Evolutionary conservation across 1,140 invertebrate genomes (phyloP).

Genomic region (Goniozus legneri): DNA sequence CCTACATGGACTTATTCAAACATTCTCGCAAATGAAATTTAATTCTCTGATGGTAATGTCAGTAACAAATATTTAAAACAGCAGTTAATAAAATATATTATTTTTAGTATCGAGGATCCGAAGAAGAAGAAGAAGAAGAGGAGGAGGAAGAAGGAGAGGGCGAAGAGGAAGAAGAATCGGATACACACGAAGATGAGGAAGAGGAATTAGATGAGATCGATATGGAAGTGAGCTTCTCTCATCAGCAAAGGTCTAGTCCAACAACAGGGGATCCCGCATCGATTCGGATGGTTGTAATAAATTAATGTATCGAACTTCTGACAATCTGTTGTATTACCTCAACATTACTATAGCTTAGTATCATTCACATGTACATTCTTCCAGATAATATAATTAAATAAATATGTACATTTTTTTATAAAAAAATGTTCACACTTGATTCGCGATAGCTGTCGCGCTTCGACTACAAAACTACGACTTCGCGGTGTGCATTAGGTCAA

Average conservation of each 20-base stretch:
- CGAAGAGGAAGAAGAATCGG: constrained; percentile 65
- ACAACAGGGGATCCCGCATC: constrained; percentile 46
- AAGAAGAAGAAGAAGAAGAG: constrained; percentile 56
- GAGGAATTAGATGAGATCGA: constrained; percentile 62
- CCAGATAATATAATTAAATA: too few species aligned
- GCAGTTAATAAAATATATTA: neutral
- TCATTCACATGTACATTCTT: too few species aligned
- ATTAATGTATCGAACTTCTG: neutral
- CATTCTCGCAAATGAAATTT: too few species aligned
- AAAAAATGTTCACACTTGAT: too few species aligned
- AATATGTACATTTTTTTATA: too few species aligned
- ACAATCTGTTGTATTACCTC: too few species aligned
- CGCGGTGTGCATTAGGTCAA: constrained; percentile 19
- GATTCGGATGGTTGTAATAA: constrained; percentile 41
- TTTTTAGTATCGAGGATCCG: constrained; percentile 41
- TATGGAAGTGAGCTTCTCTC: constrained; percentile 55
- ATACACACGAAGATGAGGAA: constrained; percentile 68
- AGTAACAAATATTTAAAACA: too few species aligned
- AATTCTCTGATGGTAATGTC: too few species aligned
- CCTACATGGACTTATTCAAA: too few species aligned
- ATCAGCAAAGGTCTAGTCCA: constrained; percentile 49
- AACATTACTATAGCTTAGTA: too few species aligned
- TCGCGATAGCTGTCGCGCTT: too few species aligned
- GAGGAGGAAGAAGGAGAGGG: constrained; percentile 62
- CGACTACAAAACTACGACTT: too few species aligned